A percentile compares a stretch with the other conserved stretches of the same genome.
Conservation (phyloP, 1,140 invertebrate genomes). For the Pogonomyrmex californicus region DNA sequence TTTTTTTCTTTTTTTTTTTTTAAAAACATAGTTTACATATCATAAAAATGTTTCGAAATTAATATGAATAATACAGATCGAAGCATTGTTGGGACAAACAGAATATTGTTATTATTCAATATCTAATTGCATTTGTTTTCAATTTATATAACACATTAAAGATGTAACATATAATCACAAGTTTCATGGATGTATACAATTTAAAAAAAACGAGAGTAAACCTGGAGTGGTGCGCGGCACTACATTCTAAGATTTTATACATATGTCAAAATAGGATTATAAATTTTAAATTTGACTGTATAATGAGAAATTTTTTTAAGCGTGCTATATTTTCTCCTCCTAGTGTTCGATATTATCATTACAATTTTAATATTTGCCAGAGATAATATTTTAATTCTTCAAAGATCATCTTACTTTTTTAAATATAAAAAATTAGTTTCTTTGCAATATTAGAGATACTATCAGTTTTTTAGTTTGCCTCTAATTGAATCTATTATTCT, state of each 20-base stretch:
- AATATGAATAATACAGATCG: neutral
- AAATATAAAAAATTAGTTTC: neutral
- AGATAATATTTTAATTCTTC: conserved; percentile 26
- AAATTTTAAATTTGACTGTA: conserved; percentile 1
- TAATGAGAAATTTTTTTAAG: neutral
- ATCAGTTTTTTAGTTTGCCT: neutral
- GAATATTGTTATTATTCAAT: conserved; percentile 27
- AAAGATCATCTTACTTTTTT: neutral
- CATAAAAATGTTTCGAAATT: neutral
- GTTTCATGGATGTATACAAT: neutral
- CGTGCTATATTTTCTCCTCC: conserved; percentile 3
- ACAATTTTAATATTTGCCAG: neutral
- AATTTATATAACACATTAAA: conserved; percentile 14
- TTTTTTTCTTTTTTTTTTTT: neutral
- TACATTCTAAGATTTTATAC: conserved; percentile 52
- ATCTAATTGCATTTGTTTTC: conserved; percentile 6
- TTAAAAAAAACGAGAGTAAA: conserved; percentile 26
- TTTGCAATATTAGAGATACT: conserved; percentile 4
- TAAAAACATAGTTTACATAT: neutral
- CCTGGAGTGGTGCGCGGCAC: conserved; percentile 61
- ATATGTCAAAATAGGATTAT: conserved; percentile 5
- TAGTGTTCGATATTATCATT: neutral
- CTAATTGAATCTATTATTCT: neutral
- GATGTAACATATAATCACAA: conserved; percentile 7
- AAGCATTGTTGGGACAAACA: neutral